Evolutionary conservation across 2,888 invertebrate species (phyloP), one percentile per base, ranked within the genome.

Genomic region (Coelopa pilipes): DNA sequence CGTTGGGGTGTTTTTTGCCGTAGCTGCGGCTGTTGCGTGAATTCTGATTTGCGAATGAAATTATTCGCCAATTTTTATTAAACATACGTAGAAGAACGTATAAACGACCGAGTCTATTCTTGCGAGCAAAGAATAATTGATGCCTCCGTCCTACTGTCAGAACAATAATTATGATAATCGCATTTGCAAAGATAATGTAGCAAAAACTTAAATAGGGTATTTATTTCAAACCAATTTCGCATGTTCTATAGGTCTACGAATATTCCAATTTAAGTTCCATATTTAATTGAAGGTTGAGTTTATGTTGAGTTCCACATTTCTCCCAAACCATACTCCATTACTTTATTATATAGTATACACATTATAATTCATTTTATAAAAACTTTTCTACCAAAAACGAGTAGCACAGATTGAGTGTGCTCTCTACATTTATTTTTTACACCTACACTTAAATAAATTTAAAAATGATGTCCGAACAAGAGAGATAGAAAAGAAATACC

Each of bases 361-460:
- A 2, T 57, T 57, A 19, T 57, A 34, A 34, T 34, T 34, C 4
- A 34, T 34, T 34, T 34, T 34, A 34, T 34, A 34, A 34, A 34
- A 34, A 34, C 34, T 34, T 34, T 34, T 34, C 7, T 34, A 7
- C 34, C 34, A 2, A 34, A 34, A 34, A 34, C 34, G 34, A n/a
- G n/a, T n/a, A n/a, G 4, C 34, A 34, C 7, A 2, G 34, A 34
- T 7, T 34, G 34, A 4, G 34, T 34, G 34, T 4, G 34, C 47
- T 50, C 13, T 57, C 68, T 46, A 62, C 62, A 63, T 76, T 72
- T 74, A 63, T 72, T 70, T 66, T 66, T 60, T 68, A 73, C 76
- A 75, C 74, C 76, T 73, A 76, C 76, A 70, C 73, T 72, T 76
- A 60, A 53, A 65, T 70, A 74, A 73, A 73, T 75, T 74, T 69